phyloP scores from a whole-genome alignment of 2,888 invertebrate genomes.

The Tribolium freemani region DNA sequence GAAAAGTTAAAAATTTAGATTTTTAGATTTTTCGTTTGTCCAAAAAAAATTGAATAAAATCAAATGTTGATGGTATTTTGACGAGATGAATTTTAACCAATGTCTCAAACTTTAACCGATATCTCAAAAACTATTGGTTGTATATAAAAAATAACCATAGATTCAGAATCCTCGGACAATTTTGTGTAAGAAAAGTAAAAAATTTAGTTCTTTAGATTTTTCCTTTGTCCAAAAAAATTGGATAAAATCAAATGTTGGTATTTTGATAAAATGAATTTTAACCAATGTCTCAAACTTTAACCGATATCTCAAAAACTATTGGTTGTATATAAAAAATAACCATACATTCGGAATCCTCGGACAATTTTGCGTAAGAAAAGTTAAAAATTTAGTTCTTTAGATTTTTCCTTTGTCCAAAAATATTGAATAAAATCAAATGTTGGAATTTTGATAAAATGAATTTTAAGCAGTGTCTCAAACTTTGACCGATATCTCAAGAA shows the following conservation, averaged over 20 bases:
- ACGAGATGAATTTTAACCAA: too few relatives aligned
- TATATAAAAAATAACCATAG: not conserved
- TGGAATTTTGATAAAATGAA: not conserved
- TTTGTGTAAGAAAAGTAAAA: not conserved
- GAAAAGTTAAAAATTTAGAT: too few relatives aligned
- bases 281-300: too few relatives aligned
- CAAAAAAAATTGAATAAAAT: too few relatives aligned
- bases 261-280: not conserved
- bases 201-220: too few relatives aligned
- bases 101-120: not conserved
- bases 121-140: not conserved
- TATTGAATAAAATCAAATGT: not conserved
- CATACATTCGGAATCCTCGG: not conserved
- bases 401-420: not conserved
- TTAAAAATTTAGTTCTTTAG: not conserved
- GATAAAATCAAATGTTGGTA: not conserved
- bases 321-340: not conserved
- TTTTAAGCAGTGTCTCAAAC: not conserved
- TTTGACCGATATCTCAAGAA: too few relatives aligned
- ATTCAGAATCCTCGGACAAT: not conserved
- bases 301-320: not conserved
- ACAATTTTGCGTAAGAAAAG: not conserved
- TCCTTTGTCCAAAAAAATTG: too few relatives aligned
- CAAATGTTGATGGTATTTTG: too few relatives aligned
- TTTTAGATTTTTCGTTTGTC: too few relatives aligned